Conservation (phyloP, 2,113 vertebrate species). For the Gobio gobio region DNA sequence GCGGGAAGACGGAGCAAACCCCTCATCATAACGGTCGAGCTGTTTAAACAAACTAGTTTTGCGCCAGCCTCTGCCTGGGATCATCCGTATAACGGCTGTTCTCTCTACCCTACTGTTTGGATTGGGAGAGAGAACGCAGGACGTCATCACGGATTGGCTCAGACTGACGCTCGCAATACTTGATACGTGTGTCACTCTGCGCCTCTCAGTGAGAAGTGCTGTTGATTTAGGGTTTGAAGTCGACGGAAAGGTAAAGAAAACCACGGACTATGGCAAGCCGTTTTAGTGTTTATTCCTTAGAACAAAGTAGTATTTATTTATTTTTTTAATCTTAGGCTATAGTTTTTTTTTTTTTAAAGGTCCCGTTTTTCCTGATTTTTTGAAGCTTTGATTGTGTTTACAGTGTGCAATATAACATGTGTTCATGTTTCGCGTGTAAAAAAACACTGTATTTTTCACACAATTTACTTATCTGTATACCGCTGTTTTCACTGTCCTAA, state of each 20-base stretch:
- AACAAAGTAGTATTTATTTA: neutral
- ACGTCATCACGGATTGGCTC: conserved; percentile 60
- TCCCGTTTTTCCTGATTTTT: too few relatives aligned
- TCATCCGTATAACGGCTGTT: conserved; percentile 40
- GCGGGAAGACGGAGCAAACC: neutral
- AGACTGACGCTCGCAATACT: conserved; percentile 51
- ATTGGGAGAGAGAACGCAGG: conserved; percentile 49
- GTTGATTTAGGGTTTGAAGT: conserved; percentile 30
- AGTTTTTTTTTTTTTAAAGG: too few relatives aligned
- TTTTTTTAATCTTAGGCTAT: too few relatives aligned
- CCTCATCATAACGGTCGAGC: conserved; percentile 5
- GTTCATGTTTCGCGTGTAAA: too few relatives aligned
- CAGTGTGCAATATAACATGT: too few relatives aligned
- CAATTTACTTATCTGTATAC: too few relatives aligned
- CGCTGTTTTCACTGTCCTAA: too few relatives aligned
- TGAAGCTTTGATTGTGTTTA: too few relatives aligned
- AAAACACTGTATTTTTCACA: too few relatives aligned
- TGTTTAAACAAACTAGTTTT: conserved; percentile 51
- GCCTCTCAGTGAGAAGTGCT: conserved; percentile 50
- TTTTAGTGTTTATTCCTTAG: neutral
- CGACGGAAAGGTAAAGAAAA: conserved; percentile 10
- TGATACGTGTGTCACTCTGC: conserved; percentile 46
- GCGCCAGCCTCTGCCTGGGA: conserved; percentile 26
- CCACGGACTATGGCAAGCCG: neutral
- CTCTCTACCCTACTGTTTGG: conserved; percentile 32